Evolutionary conservation across 2,888 invertebrate genomes (phyloP), one percentile per base, ranked within the genome.

Genomic region (Lasioglossum zephyrum): DNA sequence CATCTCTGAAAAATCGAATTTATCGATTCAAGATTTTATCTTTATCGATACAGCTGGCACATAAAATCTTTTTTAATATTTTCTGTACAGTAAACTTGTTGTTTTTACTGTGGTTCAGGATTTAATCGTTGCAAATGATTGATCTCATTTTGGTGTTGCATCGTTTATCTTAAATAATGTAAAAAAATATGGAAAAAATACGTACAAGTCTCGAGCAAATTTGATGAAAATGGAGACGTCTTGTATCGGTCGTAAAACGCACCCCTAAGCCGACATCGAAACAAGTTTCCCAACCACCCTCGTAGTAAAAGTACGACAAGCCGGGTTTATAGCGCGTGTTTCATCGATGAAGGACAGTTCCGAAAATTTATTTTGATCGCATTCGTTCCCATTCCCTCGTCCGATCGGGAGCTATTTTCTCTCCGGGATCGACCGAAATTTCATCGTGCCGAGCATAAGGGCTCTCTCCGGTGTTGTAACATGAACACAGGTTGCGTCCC

Each of bases 401-500:
- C 39, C 26, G 41, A 60, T 75, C 75, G 75, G 13, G 5, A 36
- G 22, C 39, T 70, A 73, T 69, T 44, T n/a, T 66, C 39, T 16
- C n/a, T 22, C 4, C 18, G 44, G 31, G 66, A 66, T 31, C 73
- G 36, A 53, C 16, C 63, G 53, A 77, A 77, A 81, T 60, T 77
- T 77, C 47, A n/a, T 47, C 2, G 72, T 31, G 66, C 8, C 66
- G 66, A 16, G 36, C 31, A 13, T 16, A 36, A 66, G 36, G 66
- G 66, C 36, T 36, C 36, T 18, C 66, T 36, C 31, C 36, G 66
- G 84, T 79, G 69, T 79, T n/a, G 57, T 31, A 79, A 77, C 63
- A 22, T 11, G 72, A 60, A 60, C 31, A 6, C 77, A 74, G 73
- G 79, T 77, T 63, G 85, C 73, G 84, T 84, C 79, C 79, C 79